A percentile compares a stretch with the other conserved stretches of the same genome.
Evolutionary conservation across 2,797 vertebrate genomes (phyloP).

Genomic region (Buphagus erythrorhynchus): DNA sequence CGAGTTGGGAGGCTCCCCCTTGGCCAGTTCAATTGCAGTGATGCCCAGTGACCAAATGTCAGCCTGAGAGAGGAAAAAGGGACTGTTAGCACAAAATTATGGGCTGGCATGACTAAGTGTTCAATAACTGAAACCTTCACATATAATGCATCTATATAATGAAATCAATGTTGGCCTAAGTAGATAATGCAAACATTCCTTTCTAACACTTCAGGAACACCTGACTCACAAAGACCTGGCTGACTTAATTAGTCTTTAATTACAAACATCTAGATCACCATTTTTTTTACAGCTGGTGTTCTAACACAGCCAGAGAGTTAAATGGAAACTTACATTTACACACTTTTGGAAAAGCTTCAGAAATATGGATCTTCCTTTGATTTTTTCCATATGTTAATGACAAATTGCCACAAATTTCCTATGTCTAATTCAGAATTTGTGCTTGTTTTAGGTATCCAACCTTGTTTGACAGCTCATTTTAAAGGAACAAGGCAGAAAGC

Average conservation of each 20-base stretch:
- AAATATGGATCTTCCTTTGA: background rate
- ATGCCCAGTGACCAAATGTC: conserved; percentile 86
- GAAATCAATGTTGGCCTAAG: background rate
- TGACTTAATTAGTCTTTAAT: background rate
- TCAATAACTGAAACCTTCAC: background rate
- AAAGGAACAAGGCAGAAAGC: background rate
- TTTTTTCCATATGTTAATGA: background rate
- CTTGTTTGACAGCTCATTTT: background rate
- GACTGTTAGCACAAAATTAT: background rate
- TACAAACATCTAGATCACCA: background rate
- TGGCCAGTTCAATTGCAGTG: conserved; percentile 84
- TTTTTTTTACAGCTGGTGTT: background rate
- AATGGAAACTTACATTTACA: background rate
- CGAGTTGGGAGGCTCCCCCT: conserved; percentile 84
- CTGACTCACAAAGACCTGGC: background rate
- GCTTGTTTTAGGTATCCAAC: background rate
- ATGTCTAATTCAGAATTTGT: background rate
- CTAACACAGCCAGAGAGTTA: background rate
- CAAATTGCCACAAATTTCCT: background rate
- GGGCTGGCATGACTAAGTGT: background rate
- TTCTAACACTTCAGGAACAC: background rate
- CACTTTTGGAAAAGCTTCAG: background rate
- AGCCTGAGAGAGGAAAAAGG: conserved; percentile 67
- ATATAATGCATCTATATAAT: background rate
- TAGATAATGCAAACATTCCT: background rate